Conservation (phyloP, 2,888 invertebrate species). For the Hipparchia sbordonii region DNA sequence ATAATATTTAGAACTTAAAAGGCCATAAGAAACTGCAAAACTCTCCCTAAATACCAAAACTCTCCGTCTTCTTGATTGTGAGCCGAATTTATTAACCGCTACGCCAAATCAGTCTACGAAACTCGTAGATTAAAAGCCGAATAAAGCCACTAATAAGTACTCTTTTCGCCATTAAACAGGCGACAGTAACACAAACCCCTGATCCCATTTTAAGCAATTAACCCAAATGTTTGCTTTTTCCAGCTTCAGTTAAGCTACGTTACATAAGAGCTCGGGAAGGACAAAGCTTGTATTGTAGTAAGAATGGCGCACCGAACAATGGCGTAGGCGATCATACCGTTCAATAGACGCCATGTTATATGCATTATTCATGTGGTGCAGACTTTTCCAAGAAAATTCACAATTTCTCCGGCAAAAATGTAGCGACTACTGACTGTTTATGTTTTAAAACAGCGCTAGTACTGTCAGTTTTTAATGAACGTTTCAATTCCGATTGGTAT, state of each 20-base stretch:
- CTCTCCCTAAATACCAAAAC: neutral
- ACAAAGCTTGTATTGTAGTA: constrained; percentile 39
- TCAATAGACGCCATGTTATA: constrained; percentile 43
- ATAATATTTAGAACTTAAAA: no score
- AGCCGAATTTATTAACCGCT: neutral
- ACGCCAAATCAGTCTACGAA: constrained; percentile 14
- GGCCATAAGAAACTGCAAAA: neutral
- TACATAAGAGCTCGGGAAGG: constrained; percentile 38
- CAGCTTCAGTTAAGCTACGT: constrained; percentile 34
- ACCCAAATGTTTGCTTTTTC: constrained; percentile 39
- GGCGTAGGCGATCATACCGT: constrained; percentile 42
- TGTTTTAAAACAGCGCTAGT: constrained; percentile 13
- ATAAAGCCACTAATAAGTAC: constrained; percentile 12
- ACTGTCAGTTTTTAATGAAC: neutral
- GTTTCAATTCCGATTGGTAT: neutral
- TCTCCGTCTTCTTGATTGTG: neutral
- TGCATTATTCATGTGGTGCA: constrained; percentile 42
- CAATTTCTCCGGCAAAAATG: constrained; percentile 27
- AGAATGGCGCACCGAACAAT: constrained; percentile 40
- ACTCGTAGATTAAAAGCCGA: constrained; percentile 9
- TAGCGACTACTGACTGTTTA: constrained; percentile 25
- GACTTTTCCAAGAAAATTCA: constrained; percentile 35
- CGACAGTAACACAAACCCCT: constrained; percentile 19
- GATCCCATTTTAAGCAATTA: constrained; percentile 36
- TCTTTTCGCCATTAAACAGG: constrained; percentile 20